A percentile compares a stretch with the other conserved stretches of the same genome.
Conservation (phyloP, 2,113 vertebrate species). For the Galemys pyrenaicus region DNA sequence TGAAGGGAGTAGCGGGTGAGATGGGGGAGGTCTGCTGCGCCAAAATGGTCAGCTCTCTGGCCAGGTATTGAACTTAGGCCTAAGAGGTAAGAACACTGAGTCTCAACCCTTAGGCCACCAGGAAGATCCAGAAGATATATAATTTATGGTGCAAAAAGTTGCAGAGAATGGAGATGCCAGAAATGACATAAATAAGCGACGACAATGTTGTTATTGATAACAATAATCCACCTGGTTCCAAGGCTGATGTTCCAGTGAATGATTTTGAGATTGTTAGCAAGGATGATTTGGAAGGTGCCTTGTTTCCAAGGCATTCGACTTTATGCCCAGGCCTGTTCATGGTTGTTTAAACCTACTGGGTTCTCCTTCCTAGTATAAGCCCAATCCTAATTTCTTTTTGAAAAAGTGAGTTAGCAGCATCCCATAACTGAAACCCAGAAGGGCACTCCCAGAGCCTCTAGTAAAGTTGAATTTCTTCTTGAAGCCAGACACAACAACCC, state of each 20-base stretch:
- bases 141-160: neutral
- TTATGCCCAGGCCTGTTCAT: neutral
- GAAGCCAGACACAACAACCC: neutral
- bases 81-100: too few species aligned
- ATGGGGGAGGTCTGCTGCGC: too few species aligned
- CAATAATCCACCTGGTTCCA: neutral
- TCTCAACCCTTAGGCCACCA: too few species aligned
- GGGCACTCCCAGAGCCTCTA: neutral
- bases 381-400: neutral
- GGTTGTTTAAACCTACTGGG: neutral
- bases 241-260: neutral
- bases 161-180: neutral
- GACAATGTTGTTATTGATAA: neutral
- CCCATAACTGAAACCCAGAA: neutral
- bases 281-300: neutral
- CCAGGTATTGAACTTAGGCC: too few species aligned
- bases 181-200: neutral
- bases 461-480: neutral
- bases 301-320: neutral
- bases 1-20: too few species aligned
- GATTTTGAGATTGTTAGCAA: neutral
- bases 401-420: neutral
- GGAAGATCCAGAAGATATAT: neutral
- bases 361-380: neutral
- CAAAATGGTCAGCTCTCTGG: too few species aligned